Evolutionary conservation across 2,888 invertebrate genomes (phyloP).

Genomic region (Frankliniella intonsa): DNA sequence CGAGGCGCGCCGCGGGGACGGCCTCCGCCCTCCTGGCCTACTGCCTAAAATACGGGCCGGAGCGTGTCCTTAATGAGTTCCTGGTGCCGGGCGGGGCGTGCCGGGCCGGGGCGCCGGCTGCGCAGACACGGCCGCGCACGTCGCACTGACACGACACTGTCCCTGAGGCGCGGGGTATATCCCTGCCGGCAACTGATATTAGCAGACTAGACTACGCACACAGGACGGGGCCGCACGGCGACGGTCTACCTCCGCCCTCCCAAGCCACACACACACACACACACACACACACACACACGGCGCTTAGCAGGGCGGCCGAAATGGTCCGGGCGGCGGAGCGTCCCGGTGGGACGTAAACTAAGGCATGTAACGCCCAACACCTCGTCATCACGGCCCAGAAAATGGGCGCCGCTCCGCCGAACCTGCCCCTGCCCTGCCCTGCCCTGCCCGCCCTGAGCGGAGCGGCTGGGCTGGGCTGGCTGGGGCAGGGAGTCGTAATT

Average conservation of each 20-base stretch:
- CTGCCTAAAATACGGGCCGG: neutral
- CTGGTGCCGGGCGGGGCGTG: too few relatives aligned
- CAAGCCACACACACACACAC: too few relatives aligned
- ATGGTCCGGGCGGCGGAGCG: neutral
- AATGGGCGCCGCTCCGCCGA: too few relatives aligned
- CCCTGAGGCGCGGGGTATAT: neutral
- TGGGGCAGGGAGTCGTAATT: neutral
- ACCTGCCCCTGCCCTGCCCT: too few relatives aligned
- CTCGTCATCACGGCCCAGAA: neutral
- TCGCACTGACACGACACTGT: neutral
- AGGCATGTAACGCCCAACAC: neutral
- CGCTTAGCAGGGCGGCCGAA: too few relatives aligned
- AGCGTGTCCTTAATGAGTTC: slow-evolving; percentile 6
- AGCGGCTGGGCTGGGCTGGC: neutral
- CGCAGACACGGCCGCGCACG: neutral
- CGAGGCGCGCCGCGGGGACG: neutral
- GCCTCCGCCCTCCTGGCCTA: neutral
- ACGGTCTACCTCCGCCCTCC: too few relatives aligned
- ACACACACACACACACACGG: too few relatives aligned
- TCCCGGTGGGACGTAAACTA: neutral
- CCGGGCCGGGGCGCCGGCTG: neutral
- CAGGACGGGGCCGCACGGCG: too few relatives aligned
- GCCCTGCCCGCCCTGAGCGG: neutral
- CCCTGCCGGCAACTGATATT: neutral
- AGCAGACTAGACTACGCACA: too few relatives aligned